Conservation (phyloP, 2,888 invertebrate genomes). For the Ophion ellenae region DNA sequence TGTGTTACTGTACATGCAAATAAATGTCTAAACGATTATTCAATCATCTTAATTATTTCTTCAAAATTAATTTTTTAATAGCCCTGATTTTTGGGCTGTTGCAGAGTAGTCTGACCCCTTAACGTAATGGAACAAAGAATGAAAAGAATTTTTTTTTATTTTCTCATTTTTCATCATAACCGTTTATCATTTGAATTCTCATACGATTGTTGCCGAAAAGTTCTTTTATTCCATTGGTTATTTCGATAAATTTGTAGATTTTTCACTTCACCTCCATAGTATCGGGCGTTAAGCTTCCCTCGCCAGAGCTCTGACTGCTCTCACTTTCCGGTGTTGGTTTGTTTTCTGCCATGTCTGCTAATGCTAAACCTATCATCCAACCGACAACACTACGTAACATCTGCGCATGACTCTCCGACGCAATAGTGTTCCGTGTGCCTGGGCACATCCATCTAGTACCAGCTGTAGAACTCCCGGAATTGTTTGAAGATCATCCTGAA, state of each 20-base stretch:
- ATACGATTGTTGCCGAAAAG: not conserved
- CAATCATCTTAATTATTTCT: too few species aligned
- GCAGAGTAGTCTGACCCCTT: too few species aligned
- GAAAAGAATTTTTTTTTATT: too few species aligned
- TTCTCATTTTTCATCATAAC: too few species aligned
- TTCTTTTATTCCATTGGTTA: too few species aligned
- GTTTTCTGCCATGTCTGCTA: slow-evolving; percentile 71
- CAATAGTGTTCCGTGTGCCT: slow-evolving; percentile 5
- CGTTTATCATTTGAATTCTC: not conserved
- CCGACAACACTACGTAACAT: slow-evolving; percentile 73
- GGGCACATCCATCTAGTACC: slow-evolving; percentile 32
- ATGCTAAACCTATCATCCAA: slow-evolving; percentile 74
- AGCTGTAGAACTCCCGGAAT: not conserved
- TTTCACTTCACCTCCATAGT: slow-evolving; percentile 74
- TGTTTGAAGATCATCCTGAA: slow-evolving; percentile 17
- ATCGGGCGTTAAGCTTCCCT: slow-evolving; percentile 71
- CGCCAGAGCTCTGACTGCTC: slow-evolving; percentile 63
- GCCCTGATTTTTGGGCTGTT: too few species aligned
- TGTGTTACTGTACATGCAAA: too few species aligned
- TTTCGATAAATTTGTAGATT: not conserved
- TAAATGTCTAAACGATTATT: too few species aligned
- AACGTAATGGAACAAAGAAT: too few species aligned
- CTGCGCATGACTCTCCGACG: slow-evolving; percentile 70
- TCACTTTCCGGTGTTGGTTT: slow-evolving; percentile 63
- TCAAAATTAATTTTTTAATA: too few species aligned